phyloP scores from a whole-genome alignment of 2,113 vertebrate species.

The Phylloscopus trochilus region DNA sequence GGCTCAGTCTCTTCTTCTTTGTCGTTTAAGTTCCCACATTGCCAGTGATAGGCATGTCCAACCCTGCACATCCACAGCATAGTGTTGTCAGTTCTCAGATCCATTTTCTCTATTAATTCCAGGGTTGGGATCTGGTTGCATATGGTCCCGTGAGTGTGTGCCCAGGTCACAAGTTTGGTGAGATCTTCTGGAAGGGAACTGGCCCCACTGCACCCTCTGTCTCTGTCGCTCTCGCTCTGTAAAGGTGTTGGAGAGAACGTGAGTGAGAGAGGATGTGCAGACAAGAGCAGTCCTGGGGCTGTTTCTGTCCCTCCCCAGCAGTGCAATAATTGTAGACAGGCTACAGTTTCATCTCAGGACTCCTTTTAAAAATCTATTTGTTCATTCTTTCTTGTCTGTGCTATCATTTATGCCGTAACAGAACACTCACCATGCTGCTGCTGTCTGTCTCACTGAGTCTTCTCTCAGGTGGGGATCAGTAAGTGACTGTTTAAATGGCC shows the following conservation, averaged over 20 bases:
- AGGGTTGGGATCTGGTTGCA: slow-evolving; percentile 21
- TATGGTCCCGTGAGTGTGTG: slow-evolving; percentile 45
- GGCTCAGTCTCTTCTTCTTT: background rate
- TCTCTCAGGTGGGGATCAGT: background rate
- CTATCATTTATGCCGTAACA: background rate
- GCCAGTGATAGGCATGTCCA: slow-evolving; percentile 45
- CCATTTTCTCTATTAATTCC: background rate
- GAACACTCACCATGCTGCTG: slow-evolving; percentile 55
- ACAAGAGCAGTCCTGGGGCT: background rate
- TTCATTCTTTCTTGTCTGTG: background rate
- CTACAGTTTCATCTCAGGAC: background rate
- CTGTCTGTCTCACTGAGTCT: background rate
- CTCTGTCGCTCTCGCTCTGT: background rate
- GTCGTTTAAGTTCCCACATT: background rate
- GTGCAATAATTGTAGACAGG: background rate
- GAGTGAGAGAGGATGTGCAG: background rate
- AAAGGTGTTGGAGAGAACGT: background rate
- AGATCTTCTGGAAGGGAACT: background rate
- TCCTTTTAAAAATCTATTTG: background rate
- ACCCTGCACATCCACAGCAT: slow-evolving; percentile 28
- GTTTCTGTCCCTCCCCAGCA: background rate
- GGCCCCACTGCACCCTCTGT: accelerated
- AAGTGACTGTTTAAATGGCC: background rate
- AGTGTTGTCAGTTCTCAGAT: background rate
- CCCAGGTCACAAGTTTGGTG: slow-evolving; percentile 48